Base-by-base conservation (phyloP, 2,113 vertebrate species). In the Myrmophylax atrothorax region DNA sequence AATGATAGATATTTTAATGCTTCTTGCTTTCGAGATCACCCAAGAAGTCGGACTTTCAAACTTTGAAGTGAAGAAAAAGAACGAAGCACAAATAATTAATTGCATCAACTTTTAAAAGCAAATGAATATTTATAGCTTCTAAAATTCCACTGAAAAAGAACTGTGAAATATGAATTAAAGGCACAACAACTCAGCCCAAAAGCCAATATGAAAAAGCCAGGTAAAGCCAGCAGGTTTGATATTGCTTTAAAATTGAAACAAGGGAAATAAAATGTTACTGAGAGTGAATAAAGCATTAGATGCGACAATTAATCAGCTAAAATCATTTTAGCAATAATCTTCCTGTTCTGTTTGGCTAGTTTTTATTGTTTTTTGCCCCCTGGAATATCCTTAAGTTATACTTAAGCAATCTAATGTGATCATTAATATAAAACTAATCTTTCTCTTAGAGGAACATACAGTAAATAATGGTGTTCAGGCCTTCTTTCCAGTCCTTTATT, bases 1-100 rank as follows among this genome's bases (percentile, higher is more conserved):
- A 98, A 96, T 70, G 77, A 97, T 52, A 84, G 72, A 38, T 12
- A 77, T 63, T 96, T 98, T 94, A 95, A 74, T 89, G 59, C 18
- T 83, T 95, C 75, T 78, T 1, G 0, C 63, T 88, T 92, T 93
- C 70, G 60, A 93, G 53, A 81, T 84, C 72, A 93, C 67, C 42
- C 59, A 70, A 93, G 80, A 88, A 92, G 66, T 9, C 33, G 72
- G 69, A 88, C 55, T 95, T 95, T 49, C 68, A 85, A 66, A 89
- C 29, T 93, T 96, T 28, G 64, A 96, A 89, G 35, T 64, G 55
- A 85, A 90, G 62, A 86, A 90, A 92, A 94, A 73, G 35, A 82
- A 76, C 0, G 23, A 94, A 91, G 70, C 76, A 94, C 90, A 88
- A 87, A 86, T 37, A 84, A 94, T 93, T 84, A 93, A 86, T 84